Evolutionary conservation across 1,140 invertebrate species (phyloP), one percentile per base, ranked within the genome.

Genomic region (Acromyrmex charruanus): DNA sequence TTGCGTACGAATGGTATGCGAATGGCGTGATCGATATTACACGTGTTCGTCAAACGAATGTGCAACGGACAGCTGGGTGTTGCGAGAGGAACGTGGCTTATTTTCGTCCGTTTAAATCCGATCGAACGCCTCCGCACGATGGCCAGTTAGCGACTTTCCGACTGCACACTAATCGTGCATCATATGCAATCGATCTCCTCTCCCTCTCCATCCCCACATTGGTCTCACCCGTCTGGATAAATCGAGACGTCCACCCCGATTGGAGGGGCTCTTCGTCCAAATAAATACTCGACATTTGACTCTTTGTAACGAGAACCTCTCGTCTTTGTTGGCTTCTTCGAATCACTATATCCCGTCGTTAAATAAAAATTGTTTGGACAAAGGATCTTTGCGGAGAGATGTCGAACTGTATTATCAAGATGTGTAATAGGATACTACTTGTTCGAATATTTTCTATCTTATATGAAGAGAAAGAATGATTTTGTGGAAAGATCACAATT

Each of bases 51-150:
- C 35, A 69, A 81, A 65, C 16, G 21, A 31, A 21, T 14, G 49
- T 81, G 53, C 69, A n/a, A 53, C 31, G 31, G n/a, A 72, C 79
- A 58, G 49, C 10, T 14, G 63, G 18, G 16, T 58, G 16, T 59
- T 55, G 53, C 25, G 53, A 25, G 51, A 55, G 31, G 5, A 28
- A 16, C 21, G 35, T 25, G 66, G 35, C 68, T 72, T 82, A 82
- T 74, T 82, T 74, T 74, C 68, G 80, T 82, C 68, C n/a, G 39
- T 58, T 82, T 82, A 72, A 82, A 82, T 82, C 68, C 80, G 39
- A 12, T 58, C 80, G 28, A 59, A 82, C 80, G 68, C 80, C 80
- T 72, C 80, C 39, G 68, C 80, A 49, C 44, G 39, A 79, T 21
- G 75, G 39, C 1, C 31, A 31, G 18, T 66, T 39, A n/a, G 49